These are phyloP conservation scores for Cygnus olor DNA, from an alignment of 2,797 vertebrate genomes.

Conservation along the genomic window DNA sequence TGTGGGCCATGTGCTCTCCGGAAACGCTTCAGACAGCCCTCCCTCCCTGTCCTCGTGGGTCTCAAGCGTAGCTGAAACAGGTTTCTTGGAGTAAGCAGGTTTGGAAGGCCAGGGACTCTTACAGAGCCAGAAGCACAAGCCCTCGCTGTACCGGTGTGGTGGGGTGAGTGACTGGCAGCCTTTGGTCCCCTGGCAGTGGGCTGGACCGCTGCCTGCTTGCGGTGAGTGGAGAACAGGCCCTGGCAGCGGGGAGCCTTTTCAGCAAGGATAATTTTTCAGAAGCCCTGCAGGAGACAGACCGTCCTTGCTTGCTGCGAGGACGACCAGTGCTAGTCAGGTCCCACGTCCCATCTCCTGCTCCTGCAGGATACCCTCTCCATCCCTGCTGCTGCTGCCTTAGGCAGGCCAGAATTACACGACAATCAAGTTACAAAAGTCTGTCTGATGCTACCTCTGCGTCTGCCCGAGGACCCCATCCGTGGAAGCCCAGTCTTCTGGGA, in stretches of 20 bases:
- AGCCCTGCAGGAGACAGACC: background rate
- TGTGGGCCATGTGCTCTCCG: background rate
- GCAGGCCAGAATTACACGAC: background rate
- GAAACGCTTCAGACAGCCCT: background rate
- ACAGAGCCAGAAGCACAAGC: slow-evolving; percentile 48
- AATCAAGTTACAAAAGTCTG: slow-evolving; percentile 23
- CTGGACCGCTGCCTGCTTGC: background rate
- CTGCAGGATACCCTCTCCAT: background rate
- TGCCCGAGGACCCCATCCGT: background rate
- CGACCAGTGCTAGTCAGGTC: background rate
- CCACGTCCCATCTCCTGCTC: accelerated
- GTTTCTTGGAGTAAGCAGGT: slow-evolving; percentile 21
- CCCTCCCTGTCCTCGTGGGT: background rate
- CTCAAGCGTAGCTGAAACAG: background rate
- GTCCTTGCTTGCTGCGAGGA: background rate
- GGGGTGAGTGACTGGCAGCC: background rate
- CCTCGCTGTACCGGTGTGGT: background rate
- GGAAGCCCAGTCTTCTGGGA: background rate
- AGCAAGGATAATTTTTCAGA: background rate
- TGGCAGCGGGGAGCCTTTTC: background rate
- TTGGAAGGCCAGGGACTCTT: background rate
- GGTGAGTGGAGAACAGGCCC: background rate
- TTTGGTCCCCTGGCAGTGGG: background rate
- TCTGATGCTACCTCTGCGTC: slow-evolving; percentile 57
- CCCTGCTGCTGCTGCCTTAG: background rate